Conservation (phyloP, 2,888 invertebrate genomes). For the Rhodophaea formosa region DNA sequence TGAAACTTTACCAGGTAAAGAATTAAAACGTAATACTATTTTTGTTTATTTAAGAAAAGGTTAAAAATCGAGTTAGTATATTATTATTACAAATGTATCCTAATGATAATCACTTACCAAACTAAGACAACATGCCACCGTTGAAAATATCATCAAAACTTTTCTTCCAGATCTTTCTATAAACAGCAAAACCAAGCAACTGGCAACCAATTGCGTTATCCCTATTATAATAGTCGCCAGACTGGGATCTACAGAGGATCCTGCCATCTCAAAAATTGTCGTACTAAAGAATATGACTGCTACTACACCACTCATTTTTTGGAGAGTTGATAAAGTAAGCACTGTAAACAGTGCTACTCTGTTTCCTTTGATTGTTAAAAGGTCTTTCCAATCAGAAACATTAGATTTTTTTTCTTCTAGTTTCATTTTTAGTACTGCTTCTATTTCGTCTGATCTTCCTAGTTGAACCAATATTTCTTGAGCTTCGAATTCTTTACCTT, state of each 20-base stretch:
- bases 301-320: slow-evolving; percentile 47
- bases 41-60: too few relatives aligned
- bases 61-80: too few relatives aligned
- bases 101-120: slow-evolving; percentile 44
- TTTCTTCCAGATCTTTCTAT: slow-evolving; percentile 50
- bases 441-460: slow-evolving; percentile 33
- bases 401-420: slow-evolving; percentile 18
- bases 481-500: slow-evolving; percentile 32
- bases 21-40: too few relatives aligned
- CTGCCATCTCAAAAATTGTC: slow-evolving; percentile 46
- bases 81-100: too few relatives aligned
- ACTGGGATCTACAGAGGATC: slow-evolving; percentile 42
- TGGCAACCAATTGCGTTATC: slow-evolving; percentile 41
- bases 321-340: slow-evolving; percentile 37
- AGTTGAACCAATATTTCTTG: slow-evolving; percentile 27
- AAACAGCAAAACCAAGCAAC: slow-evolving; percentile 43
- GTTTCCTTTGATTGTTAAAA: slow-evolving; percentile 40
- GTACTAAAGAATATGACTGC: slow-evolving; percentile 45
- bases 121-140: slow-evolving; percentile 41
- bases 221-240: slow-evolving; percentile 52
- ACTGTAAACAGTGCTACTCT: slow-evolving; percentile 46
- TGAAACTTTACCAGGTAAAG: too few relatives aligned
- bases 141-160: slow-evolving; percentile 43
- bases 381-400: slow-evolving; percentile 38
- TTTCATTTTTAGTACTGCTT: slow-evolving; percentile 9